A percentile compares a stretch with the other conserved stretches of the same genome.
phyloP scores from a whole-genome alignment of 92 coral and sea anemone genomes.

The Diadumene lineata region DNA sequence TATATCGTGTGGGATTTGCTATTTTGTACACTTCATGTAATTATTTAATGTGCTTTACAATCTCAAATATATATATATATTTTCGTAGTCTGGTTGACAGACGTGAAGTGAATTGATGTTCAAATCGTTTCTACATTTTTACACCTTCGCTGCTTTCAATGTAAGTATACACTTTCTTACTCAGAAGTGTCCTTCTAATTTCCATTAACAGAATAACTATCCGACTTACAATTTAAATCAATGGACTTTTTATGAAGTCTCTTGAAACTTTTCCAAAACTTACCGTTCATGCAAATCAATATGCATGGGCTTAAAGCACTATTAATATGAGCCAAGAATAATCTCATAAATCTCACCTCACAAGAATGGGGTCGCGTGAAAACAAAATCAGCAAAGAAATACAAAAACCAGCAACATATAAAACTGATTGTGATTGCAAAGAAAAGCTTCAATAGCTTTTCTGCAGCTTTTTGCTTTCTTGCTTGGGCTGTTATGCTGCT shows the following conservation, averaged over 20 bases:
- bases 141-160: too few species aligned
- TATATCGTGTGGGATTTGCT: too few species aligned
- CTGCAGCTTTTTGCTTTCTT: constrained; percentile 32
- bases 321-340: constrained; percentile 52
- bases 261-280: constrained; percentile 46
- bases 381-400: constrained; percentile 33
- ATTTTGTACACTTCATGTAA: too few species aligned
- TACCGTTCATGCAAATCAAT: constrained; percentile 29
- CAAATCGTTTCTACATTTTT: too few species aligned
- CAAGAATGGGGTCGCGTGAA: too few species aligned
- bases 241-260: background rate
- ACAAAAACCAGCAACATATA: constrained; percentile 50
- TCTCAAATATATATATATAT: too few species aligned
- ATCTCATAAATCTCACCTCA: constrained; percentile 33
- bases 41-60: too few species aligned
- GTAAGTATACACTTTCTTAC: too few species aligned
- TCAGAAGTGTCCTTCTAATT: too few species aligned
- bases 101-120: too few species aligned
- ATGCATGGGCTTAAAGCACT: constrained; percentile 58
- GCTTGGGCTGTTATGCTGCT: constrained; percentile 7
- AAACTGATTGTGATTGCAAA: constrained; percentile 44
- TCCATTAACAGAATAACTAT: too few species aligned
- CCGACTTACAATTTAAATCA: background rate
- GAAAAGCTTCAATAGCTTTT: constrained; percentile 43
- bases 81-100: too few species aligned